Evolutionary conservation across 2,888 invertebrate species (phyloP).

Genomic region (Drosophila rellima): DNA sequence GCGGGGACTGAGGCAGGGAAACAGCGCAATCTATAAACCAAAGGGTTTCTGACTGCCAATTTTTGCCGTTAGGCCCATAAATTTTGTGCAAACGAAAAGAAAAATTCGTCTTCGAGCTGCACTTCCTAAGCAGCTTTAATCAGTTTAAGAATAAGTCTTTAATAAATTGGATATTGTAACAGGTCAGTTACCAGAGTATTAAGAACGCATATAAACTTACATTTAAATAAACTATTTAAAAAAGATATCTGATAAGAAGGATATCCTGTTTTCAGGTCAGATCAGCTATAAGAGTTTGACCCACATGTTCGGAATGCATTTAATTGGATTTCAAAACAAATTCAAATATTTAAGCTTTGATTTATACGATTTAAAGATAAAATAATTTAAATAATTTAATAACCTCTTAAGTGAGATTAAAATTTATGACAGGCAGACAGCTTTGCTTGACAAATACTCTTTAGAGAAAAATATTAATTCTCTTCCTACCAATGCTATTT

Average conservation of each 20-base stretch:
- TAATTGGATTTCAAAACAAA: not conserved
- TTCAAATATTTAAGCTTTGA: not conserved
- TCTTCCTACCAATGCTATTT: too few relatives aligned
- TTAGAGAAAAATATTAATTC: too few relatives aligned
- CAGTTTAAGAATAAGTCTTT: conserved; percentile 26
- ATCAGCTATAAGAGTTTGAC: too few relatives aligned
- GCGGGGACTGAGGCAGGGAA: not conserved
- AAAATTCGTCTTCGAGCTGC: not conserved
- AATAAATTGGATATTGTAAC: conserved; percentile 15
- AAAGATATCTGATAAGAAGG: too few relatives aligned
- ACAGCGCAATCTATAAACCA: conserved; percentile 34
- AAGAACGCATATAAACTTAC: too few relatives aligned
- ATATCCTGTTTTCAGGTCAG: too few relatives aligned
- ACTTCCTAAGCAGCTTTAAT: conserved; percentile 43
- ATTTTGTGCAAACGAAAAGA: conserved; percentile 34
- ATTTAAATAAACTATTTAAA: too few relatives aligned
- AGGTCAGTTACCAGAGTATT: not conserved
- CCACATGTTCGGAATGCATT: not conserved
- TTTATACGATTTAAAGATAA: not conserved
- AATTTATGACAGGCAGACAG: not conserved
- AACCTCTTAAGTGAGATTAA: not conserved
- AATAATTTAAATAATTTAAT: not conserved
- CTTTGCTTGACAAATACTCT: too few relatives aligned
- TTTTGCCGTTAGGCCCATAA: conserved; percentile 46
- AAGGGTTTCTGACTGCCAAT: conserved; percentile 50